phyloP scores from a whole-genome alignment of 2,797 vertebrate genomes.

The Acrossocheilus wenchowensis region DNA sequence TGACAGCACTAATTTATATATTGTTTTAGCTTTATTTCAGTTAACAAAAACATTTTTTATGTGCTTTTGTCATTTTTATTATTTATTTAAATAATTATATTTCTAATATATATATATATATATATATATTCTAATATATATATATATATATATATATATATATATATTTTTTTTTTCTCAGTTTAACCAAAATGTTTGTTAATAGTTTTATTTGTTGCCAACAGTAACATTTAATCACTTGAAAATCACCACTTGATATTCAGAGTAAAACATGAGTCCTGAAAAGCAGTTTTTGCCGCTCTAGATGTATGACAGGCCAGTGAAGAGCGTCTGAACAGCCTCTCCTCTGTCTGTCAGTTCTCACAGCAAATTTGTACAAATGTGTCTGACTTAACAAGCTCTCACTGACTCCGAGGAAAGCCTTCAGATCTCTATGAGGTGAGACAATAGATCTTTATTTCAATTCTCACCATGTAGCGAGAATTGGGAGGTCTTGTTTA shows the following conservation, averaged over 20 bases:
- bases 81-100: too few species aligned
- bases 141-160: too few species aligned
- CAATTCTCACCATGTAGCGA: not conserved
- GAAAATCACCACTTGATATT: not conserved
- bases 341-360: conserved; percentile 10
- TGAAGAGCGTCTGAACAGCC: not conserved
- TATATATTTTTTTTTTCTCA: not conserved
- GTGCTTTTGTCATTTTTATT: not conserved
- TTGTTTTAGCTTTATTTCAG: not conserved
- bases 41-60: too few species aligned
- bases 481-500: conserved; percentile 42
- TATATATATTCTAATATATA: too few species aligned
- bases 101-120: too few species aligned
- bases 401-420: conserved; percentile 13
- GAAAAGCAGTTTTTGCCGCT: not conserved
- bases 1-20: too few species aligned
- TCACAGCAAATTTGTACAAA: conserved; percentile 6
- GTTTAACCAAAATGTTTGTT: not conserved
- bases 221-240: not conserved
- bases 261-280: not conserved
- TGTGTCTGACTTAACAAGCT: conserved; percentile 22
- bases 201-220: not conserved
- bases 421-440: conserved; percentile 23
- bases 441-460: conserved; percentile 36
- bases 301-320: not conserved